Base-by-base conservation (phyloP, 2,113 vertebrate species). In the Zosterops borbonicus region DNA sequence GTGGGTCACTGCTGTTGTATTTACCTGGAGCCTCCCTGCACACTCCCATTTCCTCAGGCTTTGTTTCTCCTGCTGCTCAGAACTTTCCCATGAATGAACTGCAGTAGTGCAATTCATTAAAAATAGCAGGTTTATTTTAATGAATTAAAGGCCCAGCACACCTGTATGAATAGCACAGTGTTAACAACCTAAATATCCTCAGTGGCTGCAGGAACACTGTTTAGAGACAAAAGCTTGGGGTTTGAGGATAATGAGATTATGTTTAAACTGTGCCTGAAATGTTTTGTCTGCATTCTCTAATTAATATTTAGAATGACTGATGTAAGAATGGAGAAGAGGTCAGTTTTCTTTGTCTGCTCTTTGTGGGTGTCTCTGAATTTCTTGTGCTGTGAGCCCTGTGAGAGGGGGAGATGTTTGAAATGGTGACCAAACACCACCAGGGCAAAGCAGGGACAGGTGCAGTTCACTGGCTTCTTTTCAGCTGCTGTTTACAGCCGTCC, bases 81-180 rank as follows among this genome's bases (percentile, higher is more conserved):
- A 62, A 18, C 37, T 53, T 92, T 70, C 39, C 44, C 69, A 37
- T 55, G 3, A 63, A 37, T 42, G 56, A 76, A 37, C 8, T 56
- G n/a, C 24, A 39, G 64, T 6, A n/a, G 25, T 44, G 25, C 21
- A 65, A 3, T 35, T 62, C 42, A 18, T n/a, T 83, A 44, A 21
- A 79, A 92, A 46, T 9, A 46, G 42, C 70, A 44, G 5, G 28
- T 74, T 74, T 20, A 0, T 52, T 7, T 46, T 41, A 39, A 37
- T 39, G 7, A 73, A 44, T 52, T 44, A 62, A 87, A 44, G 44
- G 50, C 42, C 1, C 5, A 46, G 33, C 10, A 37, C 29, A 33
- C 9, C 2, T 33, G 0, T 5, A 0, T 4, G n/a, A 70, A 18
- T n/a, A 79, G 42, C 50, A 15, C 16, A 4, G 0, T 0, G 0